Conservation (phyloP, 2,797 vertebrate genomes). For the Babyrousa celebensis region DNA sequence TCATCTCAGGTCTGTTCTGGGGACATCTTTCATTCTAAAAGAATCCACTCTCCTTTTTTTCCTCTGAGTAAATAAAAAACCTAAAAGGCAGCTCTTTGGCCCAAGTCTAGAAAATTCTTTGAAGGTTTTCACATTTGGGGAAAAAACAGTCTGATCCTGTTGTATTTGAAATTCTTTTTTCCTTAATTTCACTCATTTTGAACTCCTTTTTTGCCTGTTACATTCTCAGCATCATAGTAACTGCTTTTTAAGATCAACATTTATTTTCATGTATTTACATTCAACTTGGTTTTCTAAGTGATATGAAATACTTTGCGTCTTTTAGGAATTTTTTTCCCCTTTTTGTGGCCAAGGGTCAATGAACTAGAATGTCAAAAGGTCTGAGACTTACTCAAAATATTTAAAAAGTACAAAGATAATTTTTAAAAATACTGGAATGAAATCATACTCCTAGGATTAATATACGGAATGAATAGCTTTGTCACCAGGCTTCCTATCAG, state of each 20-base stretch:
- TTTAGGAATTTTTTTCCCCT: neutral
- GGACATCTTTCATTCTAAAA: neutral
- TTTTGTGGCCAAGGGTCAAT: neutral
- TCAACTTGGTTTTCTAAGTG: neutral
- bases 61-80: neutral
- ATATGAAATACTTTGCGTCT: slow-evolving; percentile 35
- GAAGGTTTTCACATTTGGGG: slow-evolving; percentile 22
- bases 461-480: slow-evolving; percentile 78
- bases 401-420: slow-evolving; percentile 56
- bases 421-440: neutral
- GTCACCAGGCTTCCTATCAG: slow-evolving; percentile 73
- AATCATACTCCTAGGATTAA: slow-evolving; percentile 55
- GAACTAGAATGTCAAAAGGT: slow-evolving; percentile 62
- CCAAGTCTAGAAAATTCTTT: neutral
- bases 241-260: slow-evolving; percentile 7
- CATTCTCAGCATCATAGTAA: neutral
- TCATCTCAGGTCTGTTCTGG: neutral
- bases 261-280: slow-evolving; percentile 14
- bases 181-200: slow-evolving; percentile 52
- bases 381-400: neutral
- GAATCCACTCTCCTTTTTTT: neutral
- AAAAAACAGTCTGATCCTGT: neutral
- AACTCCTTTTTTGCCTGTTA: neutral
- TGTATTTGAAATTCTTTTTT: neutral
- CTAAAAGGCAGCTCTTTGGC: neutral